Evolutionary conservation across 2,797 vertebrate genomes (phyloP).

Genomic region (Amphiprion clarkii): DNA sequence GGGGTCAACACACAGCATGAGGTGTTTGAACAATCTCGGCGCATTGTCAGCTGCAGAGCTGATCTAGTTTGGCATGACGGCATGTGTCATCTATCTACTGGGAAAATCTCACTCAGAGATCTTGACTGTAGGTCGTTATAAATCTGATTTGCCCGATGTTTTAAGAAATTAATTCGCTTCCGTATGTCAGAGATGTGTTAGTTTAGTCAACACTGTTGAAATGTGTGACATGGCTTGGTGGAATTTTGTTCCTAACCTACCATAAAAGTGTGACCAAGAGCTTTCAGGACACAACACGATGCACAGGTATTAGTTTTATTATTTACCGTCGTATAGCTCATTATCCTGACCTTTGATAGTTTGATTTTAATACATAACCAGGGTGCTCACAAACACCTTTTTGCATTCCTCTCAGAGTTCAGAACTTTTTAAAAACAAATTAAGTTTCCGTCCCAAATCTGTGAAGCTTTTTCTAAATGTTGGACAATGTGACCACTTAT

Average conservation of each 20-base stretch:
- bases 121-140: constrained; percentile 22
- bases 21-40: constrained; percentile 39
- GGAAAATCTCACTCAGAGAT: constrained; percentile 41
- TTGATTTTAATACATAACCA: background rate
- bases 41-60: constrained; percentile 33
- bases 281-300: constrained; percentile 32
- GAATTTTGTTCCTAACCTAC: constrained; percentile 45
- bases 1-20: constrained; percentile 42
- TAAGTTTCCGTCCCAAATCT: too few species aligned
- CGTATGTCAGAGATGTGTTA: constrained; percentile 5
- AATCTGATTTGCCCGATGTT: constrained; percentile 39
- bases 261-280: constrained; percentile 60
- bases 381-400: background rate
- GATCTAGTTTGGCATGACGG: constrained; percentile 28
- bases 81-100: constrained; percentile 34
- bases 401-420: too few species aligned
- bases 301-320: constrained; percentile 40
- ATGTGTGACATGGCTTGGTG: constrained; percentile 18
- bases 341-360: constrained; percentile 29
- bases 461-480: background rate
- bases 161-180: background rate
- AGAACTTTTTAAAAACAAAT: too few species aligned
- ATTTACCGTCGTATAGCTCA: constrained; percentile 21
- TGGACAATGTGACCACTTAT: background rate
- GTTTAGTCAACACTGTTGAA: constrained; percentile 7